Evolutionary conservation across 2,888 invertebrate genomes (phyloP).

Genomic region (Nephrotoma guestfalica): DNA sequence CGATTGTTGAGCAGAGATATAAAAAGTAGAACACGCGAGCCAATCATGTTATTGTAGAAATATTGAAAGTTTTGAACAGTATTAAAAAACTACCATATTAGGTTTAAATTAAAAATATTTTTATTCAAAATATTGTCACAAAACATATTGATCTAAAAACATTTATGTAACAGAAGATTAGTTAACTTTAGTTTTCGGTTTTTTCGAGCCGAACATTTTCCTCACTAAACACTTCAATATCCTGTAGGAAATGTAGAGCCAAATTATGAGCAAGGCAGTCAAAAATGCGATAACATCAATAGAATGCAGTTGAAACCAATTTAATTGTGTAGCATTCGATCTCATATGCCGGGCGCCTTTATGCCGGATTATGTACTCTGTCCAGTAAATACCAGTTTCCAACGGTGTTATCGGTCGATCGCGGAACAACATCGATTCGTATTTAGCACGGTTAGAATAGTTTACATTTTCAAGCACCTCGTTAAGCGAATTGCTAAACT

Average conservation of each 20-base stretch:
- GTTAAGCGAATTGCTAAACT: slow-evolving; percentile 16
- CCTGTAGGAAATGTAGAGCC: neutral
- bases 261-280: neutral
- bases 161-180: no score
- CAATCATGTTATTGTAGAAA: no score
- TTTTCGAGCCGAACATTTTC: neutral
- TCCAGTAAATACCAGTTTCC: slow-evolving; percentile 36
- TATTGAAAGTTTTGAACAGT: no score
- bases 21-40: no score
- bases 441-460: slow-evolving; percentile 20
- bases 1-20: no score
- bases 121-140: no score
- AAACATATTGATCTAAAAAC: no score
- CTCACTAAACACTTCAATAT: neutral
- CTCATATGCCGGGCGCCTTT: slow-evolving; percentile 33
- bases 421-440: slow-evolving; percentile 28
- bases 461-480: slow-evolving; percentile 12
- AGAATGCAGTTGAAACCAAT: slow-evolving; percentile 31
- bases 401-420: slow-evolving; percentile 33
- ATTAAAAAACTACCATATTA: no score
- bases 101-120: no score
- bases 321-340: slow-evolving; percentile 29
- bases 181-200: neutral
- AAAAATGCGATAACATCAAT: slow-evolving; percentile 24
- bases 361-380: slow-evolving; percentile 35